These are phyloP conservation scores for Typhlichthys eigenmanni DNA, from an alignment of 2,797 vertebrate genomes.

Conservation along the genomic window DNA sequence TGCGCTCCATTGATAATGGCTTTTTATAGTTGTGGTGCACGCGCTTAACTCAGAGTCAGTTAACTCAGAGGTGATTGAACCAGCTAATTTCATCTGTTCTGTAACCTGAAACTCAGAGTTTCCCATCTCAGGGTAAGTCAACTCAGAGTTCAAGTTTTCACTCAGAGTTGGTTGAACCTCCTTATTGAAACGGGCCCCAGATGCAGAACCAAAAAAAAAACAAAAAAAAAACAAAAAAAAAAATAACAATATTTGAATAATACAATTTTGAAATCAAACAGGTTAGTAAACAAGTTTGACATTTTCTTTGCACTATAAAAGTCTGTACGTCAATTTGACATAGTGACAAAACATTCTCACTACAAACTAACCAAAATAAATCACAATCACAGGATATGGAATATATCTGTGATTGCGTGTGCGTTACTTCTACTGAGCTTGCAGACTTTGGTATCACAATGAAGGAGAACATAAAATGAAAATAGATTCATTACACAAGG, in stretches of 20 bases:
- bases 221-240: not conserved
- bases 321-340: not conserved
- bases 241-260: not conserved
- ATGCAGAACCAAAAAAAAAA: not conserved
- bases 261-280: not conserved
- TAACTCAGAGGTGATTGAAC: no score
- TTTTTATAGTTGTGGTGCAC: no score
- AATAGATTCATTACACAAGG: not conserved
- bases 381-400: not conserved
- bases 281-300: not conserved
- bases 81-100: no score
- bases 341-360: not conserved
- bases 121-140: no score
- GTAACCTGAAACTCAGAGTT: no score
- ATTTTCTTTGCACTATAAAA: not conserved
- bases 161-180: no score
- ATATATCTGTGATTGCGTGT: slow-evolving; percentile 1
- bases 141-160: no score
- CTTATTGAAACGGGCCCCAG: not conserved
- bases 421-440: not conserved
- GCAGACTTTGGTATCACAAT: not conserved
- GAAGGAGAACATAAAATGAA: not conserved
- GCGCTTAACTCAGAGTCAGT: no score
- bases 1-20: no score
- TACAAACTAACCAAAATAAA: slow-evolving; percentile 3